Percentiles rank a stretch among this genome's conserved stretches.
Evolutionary conservation across 2,113 vertebrate genomes (phyloP).

Genomic region (Equus quagga): DNA sequence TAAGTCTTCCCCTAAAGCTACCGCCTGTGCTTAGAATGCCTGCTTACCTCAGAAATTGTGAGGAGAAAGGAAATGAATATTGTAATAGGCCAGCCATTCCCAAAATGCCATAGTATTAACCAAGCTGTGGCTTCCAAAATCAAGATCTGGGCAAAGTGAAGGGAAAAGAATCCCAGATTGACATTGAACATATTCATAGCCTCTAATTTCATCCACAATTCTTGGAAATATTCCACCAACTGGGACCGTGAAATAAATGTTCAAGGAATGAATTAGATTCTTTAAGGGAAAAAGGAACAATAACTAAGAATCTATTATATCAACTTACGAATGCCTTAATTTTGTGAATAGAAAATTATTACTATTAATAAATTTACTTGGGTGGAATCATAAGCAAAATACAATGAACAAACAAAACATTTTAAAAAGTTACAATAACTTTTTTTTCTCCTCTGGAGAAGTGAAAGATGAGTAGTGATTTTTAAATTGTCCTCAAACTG

Average conservation of each 20-base stretch:
- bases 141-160: conserved; percentile 92
- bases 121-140: conserved; percentile 91
- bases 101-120: conserved; percentile 89
- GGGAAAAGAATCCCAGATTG: conserved; percentile 90
- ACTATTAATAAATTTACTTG: neutral
- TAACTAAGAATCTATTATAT: neutral
- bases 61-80: conserved; percentile 89
- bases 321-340: neutral
- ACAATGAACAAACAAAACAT: neutral
- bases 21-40: neutral
- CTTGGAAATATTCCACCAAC: conserved; percentile 92
- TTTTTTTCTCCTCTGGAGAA: neutral
- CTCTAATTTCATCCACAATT: conserved; percentile 87
- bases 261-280: neutral
- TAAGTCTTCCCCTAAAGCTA: neutral
- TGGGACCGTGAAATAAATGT: conserved; percentile 84
- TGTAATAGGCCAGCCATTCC: conserved; percentile 92
- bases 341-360: neutral
- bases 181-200: conserved; percentile 89
- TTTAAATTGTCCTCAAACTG: neutral
- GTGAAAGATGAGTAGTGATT: neutral
- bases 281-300: neutral
- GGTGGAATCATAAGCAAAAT: neutral
- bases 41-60: conserved; percentile 91
- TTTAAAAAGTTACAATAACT: neutral